phyloP scores from a whole-genome alignment of 2,797 vertebrate genomes.

The Limnodromus scolopaceus region DNA sequence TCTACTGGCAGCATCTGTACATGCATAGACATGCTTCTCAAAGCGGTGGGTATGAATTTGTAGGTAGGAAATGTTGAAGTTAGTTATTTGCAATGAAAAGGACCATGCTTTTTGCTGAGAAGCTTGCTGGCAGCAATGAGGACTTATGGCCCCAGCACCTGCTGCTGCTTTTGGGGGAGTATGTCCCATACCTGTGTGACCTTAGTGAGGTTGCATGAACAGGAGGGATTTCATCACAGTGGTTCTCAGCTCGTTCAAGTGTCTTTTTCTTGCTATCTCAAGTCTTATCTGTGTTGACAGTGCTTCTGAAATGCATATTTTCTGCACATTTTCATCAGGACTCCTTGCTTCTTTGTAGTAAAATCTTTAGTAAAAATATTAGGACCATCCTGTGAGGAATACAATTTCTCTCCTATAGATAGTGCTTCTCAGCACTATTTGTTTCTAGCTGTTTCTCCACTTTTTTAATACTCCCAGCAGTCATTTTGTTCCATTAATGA shows the following conservation, averaged over 20 bases:
- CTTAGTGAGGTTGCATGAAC: neutral
- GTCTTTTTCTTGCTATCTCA: neutral
- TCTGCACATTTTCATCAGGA: neutral
- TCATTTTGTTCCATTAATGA: neutral
- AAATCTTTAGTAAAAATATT: neutral
- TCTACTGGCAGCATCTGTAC: neutral
- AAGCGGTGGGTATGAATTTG: neutral
- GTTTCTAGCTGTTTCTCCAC: neutral
- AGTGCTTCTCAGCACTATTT: neutral
- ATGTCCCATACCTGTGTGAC: neutral
- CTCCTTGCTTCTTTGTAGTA: neutral
- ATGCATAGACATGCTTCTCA: rapidly evolving
- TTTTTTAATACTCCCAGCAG: neutral
- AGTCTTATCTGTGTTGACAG: neutral
- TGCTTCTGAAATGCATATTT: neutral
- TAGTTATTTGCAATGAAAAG: neutral
- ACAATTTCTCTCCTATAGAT: neutral
- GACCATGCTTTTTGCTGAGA: neutral
- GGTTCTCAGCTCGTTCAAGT: neutral
- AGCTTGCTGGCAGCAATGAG: neutral
- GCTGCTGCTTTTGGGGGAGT: neutral
- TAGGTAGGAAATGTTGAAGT: neutral
- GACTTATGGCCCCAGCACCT: neutral
- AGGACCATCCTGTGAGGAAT: neutral
- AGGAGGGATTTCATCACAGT: neutral